These are phyloP conservation scores for Peribatodes rhomboidaria DNA, from an alignment of 2,888 invertebrate genomes.

Conservation along the genomic window DNA sequence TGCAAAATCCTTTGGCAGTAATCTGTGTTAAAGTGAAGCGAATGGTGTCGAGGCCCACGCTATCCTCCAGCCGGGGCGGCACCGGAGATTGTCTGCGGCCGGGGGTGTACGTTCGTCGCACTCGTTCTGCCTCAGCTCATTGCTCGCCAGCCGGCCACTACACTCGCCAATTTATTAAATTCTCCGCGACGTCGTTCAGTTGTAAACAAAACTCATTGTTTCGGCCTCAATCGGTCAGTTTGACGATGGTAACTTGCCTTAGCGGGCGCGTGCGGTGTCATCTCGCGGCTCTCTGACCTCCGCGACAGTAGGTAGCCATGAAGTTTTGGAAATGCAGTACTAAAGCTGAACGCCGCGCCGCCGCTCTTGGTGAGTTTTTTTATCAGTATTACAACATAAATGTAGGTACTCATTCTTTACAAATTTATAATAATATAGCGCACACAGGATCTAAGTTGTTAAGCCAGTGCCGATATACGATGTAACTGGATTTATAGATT, in stretches of 20 bases:
- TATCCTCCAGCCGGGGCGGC: constrained; percentile 65
- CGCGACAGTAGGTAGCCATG: constrained; percentile 63
- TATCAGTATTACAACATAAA: neutral
- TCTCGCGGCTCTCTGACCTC: constrained; percentile 59
- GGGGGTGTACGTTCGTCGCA: constrained; percentile 74
- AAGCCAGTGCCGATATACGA: constrained; percentile 5
- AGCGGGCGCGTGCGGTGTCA: constrained; percentile 70
- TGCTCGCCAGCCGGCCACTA: constrained; percentile 67
- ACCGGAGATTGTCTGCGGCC: constrained; percentile 63
- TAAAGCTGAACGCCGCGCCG: constrained; percentile 66
- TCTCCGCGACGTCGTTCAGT: constrained; percentile 73
- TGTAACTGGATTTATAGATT: neutral
- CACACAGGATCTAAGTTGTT: constrained; percentile 23
- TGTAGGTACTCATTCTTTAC: neutral
- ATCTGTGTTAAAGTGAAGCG: constrained; percentile 33
- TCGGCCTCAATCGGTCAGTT: constrained; percentile 77
- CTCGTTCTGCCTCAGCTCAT: constrained; percentile 71
- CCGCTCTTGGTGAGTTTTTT: constrained; percentile 66
- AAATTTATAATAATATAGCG: constrained; percentile 8
- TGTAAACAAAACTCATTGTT: constrained; percentile 86
- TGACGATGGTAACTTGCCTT: constrained; percentile 74
- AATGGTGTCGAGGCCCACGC: constrained; percentile 75
- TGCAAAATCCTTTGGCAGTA: neutral
- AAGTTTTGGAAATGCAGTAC: constrained; percentile 82
- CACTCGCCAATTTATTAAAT: constrained; percentile 79